These are phyloP conservation scores for Rutilus rutilus DNA, from an alignment of 2,113 vertebrate genomes.

Conservation along the genomic window DNA sequence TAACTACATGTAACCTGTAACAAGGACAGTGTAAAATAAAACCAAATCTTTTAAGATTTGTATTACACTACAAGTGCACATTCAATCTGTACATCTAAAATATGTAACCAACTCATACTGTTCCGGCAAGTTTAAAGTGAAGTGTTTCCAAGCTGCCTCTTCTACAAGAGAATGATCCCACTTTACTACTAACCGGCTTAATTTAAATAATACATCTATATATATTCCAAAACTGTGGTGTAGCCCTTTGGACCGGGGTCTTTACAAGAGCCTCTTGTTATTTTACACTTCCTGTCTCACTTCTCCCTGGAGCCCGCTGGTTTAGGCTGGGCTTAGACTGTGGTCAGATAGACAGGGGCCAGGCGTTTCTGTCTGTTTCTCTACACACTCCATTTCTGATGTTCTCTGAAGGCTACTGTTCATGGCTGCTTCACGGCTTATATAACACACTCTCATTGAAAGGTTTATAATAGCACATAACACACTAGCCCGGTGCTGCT, in stretches of 20 bases:
- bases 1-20: too few species aligned
- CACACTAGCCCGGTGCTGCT: constrained; percentile 18
- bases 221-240: constrained; percentile 22
- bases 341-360: constrained; percentile 48
- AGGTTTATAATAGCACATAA: constrained; percentile 41
- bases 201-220: constrained; percentile 28
- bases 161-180: neutral
- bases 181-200: neutral
- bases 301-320: constrained; percentile 8
- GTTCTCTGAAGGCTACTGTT: constrained; percentile 15
- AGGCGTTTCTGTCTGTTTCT: constrained; percentile 42
- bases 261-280: constrained; percentile 41
- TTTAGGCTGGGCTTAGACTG: constrained; percentile 46
- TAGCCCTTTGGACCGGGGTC: constrained; percentile 20
- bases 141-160: neutral
- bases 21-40: too few species aligned
- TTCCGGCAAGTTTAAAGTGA: neutral
- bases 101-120: neutral
- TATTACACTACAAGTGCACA: neutral
- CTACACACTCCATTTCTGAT: constrained; percentile 45
- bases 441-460: constrained; percentile 33
- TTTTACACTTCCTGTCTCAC: constrained; percentile 37
- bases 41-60: too few species aligned
- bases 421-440: constrained; percentile 8
- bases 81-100: neutral